Evolutionary conservation across 2,888 invertebrate species (phyloP).

Genomic region (Dasypogon diadema): DNA sequence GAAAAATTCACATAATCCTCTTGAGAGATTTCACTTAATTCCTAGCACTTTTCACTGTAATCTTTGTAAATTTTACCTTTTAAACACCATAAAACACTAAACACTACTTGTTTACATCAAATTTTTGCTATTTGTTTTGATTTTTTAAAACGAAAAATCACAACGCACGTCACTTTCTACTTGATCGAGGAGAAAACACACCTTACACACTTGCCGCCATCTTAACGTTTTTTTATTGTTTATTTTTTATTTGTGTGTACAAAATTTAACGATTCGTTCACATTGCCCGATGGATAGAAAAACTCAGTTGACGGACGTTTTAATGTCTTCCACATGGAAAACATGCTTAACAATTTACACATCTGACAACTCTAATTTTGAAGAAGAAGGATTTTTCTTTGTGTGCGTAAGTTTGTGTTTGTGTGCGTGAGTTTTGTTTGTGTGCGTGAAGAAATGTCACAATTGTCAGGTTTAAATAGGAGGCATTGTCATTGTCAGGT

Average conservation of each 20-base stretch:
- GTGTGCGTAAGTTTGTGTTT: no score
- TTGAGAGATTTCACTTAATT: constrained; percentile 11
- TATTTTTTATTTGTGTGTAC: constrained; percentile 41
- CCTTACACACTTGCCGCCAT: constrained; percentile 55
- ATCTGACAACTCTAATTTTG: no score
- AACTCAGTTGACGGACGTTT: no score
- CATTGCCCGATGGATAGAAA: constrained; percentile 24
- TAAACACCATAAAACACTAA: neutral
- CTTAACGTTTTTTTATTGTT: constrained; percentile 42
- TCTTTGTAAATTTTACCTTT: neutral
- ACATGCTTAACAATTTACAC: no score
- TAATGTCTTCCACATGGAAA: no score
- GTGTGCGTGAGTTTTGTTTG: no score
- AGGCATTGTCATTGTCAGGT: no score
- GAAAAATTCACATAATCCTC: constrained; percentile 28
- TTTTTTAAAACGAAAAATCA: constrained; percentile 24
- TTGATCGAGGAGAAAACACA: constrained; percentile 51
- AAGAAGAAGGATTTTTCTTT: no score
- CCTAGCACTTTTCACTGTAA: constrained; percentile 9
- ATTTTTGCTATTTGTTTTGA: constrained; percentile 16
- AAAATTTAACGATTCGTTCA: constrained; percentile 45
- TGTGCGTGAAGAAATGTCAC: no score
- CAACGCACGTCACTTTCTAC: constrained; percentile 46
- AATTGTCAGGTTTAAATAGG: no score
- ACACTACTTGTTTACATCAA: constrained; percentile 12